Evolutionary conservation across 1,140 invertebrate genomes (phyloP).

Genomic region (Ceratina japonica): DNA sequence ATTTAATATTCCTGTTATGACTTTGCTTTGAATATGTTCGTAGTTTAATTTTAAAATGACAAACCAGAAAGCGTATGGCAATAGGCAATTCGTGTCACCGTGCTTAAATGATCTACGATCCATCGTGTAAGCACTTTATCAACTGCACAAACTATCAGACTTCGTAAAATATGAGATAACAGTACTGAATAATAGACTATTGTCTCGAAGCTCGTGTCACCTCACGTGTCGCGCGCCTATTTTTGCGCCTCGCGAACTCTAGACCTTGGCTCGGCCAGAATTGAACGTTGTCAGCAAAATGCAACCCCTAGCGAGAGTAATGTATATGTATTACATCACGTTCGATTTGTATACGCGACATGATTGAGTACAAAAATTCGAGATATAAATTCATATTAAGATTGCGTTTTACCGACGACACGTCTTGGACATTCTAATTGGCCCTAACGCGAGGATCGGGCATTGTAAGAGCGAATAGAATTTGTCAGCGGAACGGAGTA

Average conservation of each 20-base stretch:
- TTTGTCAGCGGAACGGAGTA: neutral
- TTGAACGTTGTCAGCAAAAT: constrained; percentile 30
- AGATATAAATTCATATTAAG: no score
- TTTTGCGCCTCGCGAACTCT: neutral
- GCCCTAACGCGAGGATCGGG: no score
- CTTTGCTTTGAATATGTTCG: no score
- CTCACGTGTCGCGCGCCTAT: constrained; percentile 26
- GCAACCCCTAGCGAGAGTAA: constrained; percentile 14
- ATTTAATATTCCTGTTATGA: no score
- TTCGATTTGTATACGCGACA: constrained; percentile 26
- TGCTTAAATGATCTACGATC: neutral
- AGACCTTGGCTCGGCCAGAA: neutral
- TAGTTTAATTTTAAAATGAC: no score
- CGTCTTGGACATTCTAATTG: constrained; percentile 17
- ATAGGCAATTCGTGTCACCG: neutral
- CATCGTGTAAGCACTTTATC: neutral
- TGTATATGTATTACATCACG: no score
- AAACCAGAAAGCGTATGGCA: neutral
- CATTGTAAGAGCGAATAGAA: neutral
- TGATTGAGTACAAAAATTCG: neutral
- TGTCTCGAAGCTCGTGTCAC: neutral
- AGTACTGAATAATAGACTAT: neutral
- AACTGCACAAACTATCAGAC: neutral
- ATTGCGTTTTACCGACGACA: neutral
- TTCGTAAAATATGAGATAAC: neutral